Conservation (phyloP, 2,113 vertebrate genomes). For the Gymnogyps californianus region DNA sequence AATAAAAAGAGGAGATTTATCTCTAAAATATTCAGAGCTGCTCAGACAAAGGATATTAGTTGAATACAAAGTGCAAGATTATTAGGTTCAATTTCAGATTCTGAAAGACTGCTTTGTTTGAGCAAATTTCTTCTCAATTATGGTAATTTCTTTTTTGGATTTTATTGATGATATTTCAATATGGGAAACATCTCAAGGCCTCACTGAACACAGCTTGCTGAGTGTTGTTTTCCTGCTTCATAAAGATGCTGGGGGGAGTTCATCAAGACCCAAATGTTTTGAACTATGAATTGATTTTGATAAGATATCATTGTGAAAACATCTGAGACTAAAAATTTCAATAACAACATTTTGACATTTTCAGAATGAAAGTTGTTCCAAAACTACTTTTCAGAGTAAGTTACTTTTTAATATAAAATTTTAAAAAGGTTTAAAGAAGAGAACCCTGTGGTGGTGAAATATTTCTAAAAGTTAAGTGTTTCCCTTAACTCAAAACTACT, state of each 20-base stretch:
- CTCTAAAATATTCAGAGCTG: background rate
- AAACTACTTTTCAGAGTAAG: background rate
- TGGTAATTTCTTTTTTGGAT: background rate
- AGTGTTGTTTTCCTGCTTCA: background rate
- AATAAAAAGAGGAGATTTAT: background rate
- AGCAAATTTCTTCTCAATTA: background rate
- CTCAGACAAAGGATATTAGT: background rate
- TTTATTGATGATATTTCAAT: background rate
- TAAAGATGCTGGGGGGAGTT: background rate
- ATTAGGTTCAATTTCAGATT: background rate
- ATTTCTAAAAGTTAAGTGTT: background rate
- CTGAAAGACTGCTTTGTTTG: background rate
- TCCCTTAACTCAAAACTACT: background rate
- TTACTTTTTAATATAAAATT: background rate
- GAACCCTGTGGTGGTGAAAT: background rate
- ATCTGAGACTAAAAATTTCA: background rate
- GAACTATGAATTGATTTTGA: background rate
- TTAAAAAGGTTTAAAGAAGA: background rate
- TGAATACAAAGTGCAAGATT: background rate
- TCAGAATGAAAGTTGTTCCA: slow-evolving; percentile 1
- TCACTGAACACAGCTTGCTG: background rate
- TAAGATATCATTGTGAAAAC: background rate
- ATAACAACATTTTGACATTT: background rate
- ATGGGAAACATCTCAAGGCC: background rate
- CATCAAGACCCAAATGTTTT: background rate